phyloP scores from a whole-genome alignment of 1,140 invertebrate species.

The Diorhabda elongata region DNA sequence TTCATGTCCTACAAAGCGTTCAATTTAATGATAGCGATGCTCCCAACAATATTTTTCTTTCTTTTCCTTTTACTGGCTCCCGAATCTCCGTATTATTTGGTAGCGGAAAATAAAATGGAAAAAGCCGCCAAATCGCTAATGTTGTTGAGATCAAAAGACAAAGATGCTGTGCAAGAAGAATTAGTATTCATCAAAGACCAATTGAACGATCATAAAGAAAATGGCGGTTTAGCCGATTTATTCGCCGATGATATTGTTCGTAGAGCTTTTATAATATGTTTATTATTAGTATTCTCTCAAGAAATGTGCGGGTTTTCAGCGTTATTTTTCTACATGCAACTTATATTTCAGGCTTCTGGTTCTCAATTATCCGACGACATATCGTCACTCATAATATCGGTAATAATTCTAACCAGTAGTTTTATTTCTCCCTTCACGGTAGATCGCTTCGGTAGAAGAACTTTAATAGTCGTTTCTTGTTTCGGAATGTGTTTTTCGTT shows the following conservation, averaged over 20 bases:
- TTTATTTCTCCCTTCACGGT: constrained; percentile 64
- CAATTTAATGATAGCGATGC: constrained; percentile 47
- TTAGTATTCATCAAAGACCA: constrained; percentile 50
- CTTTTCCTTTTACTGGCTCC: constrained; percentile 52
- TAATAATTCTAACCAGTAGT: constrained; percentile 61
- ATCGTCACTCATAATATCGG: constrained; percentile 70
- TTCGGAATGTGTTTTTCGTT: constrained; percentile 55
- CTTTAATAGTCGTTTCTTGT: constrained; percentile 65
- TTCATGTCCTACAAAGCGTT: constrained; percentile 53
- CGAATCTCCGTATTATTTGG: constrained; percentile 70
- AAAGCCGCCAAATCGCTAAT: constrained; percentile 60
- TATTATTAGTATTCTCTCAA: constrained; percentile 79
- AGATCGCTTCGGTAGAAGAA: constrained; percentile 66
- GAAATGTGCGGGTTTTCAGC: constrained; percentile 80
- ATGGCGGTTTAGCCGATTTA: constrained; percentile 52
- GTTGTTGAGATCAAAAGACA: constrained; percentile 54
- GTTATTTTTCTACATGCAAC: constrained; percentile 71
- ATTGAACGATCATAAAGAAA: constrained; percentile 25
- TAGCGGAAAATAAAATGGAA: constrained; percentile 54
- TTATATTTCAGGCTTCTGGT: constrained; percentile 65
- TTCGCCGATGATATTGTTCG: constrained; percentile 52
- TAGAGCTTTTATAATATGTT: constrained; percentile 68
- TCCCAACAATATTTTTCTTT: constrained; percentile 52
- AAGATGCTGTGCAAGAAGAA: constrained; percentile 55
- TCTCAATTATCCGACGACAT: constrained; percentile 52